Evolutionary conservation across 2,888 invertebrate genomes (phyloP), one percentile per base, ranked within the genome.

Genomic region (Conistra vaccinii): DNA sequence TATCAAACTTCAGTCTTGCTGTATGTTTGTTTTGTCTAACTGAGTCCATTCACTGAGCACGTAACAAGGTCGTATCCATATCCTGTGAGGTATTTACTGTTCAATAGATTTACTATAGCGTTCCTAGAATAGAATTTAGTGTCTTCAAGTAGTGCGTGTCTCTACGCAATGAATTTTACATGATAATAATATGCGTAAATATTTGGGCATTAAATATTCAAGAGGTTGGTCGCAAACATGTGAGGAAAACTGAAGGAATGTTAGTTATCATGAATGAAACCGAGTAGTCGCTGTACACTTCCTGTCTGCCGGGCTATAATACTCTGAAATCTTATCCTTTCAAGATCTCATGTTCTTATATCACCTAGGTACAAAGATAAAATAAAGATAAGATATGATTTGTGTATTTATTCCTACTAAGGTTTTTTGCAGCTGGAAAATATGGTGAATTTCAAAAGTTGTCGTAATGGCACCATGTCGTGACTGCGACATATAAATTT

Each of bases 51-150:
- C 83, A 79, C 83, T 75, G 57, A 72, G 51, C 58, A 42, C 62
- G 29, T n/a, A 32, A 32, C 75, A 75, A 83, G 75, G 76, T 39
- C 72, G 74, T 69, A 60, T 78, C 71, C 71, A 82, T 75, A 79
- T 69, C 69, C 69, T 74, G 53, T 0, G 29, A 67, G 42, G 32
- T 69, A 67, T 78, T 69, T 69, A 79, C 65, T 58, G 55, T 62
- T 82, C 61, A 82, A 72, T 69, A 60, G 29, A 69, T 71, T 69
- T 60, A 81, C 78, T 81, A 51, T 12, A 74, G 53, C 20, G 57
- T 32, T 70, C 29, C 51, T 63, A 73, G 62, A 79, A 80, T 63
- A 81, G 60, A 71, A 6, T 58, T 55, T 20, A 32, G 57, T 62
- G 29, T 61, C 17, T 68, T 51, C 26, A 39, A 53, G 39, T 32